A percentile compares a stretch with the other conserved stretches of the same genome.
phyloP scores from a whole-genome alignment of 2,888 invertebrate genomes.

The Adelphocoris suturalis region DNA sequence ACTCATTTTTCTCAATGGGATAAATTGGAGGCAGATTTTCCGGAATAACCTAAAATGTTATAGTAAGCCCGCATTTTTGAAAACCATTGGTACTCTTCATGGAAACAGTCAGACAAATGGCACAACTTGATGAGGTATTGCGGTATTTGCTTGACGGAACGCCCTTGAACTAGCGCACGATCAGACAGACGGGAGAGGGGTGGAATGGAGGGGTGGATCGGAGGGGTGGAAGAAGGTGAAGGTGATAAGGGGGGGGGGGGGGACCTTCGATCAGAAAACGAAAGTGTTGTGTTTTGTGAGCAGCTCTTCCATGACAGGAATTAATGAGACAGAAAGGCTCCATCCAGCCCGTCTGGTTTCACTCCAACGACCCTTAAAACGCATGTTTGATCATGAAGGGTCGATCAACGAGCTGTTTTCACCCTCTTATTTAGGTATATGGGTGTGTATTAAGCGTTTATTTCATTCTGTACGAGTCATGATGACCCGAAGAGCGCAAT shows the following conservation, averaged over 20 bases:
- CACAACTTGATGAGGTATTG: constrained; percentile 17
- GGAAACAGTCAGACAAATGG: background rate
- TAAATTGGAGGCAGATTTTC: no score
- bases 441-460: no score
- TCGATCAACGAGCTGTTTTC: background rate
- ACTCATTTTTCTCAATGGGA: no score
- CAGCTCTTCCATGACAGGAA: constrained; percentile 42
- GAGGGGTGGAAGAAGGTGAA: no score
- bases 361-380: background rate
- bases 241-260: background rate
- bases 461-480: no score
- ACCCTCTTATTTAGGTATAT: background rate
- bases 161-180: constrained; percentile 26
- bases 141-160: background rate
- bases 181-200: background rate
- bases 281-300: constrained; percentile 39
- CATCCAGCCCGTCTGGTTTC: background rate
- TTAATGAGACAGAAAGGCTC: constrained; percentile 37
- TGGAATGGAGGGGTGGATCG: no score
- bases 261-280: constrained; percentile 29
- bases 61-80: no score
- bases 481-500: no score
- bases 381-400: constrained; percentile 4
- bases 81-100: no score
- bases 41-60: no score